Evolutionary conservation across 2,797 vertebrate species (phyloP), one percentile per base, ranked within the genome.

Genomic region (Pseudopleuronectes americanus): DNA sequence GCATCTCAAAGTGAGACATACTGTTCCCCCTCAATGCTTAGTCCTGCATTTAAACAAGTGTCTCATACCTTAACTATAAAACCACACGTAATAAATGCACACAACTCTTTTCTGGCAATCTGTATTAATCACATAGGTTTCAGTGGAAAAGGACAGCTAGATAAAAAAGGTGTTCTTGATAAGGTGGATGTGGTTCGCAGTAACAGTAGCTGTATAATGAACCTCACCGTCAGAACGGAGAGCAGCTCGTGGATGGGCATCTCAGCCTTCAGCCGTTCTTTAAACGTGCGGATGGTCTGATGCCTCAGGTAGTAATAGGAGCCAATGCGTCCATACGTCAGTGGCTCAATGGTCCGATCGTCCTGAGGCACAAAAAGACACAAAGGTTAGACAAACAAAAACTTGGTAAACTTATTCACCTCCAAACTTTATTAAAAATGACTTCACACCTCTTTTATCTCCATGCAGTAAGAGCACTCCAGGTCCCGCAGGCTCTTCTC

Each of bases 301-400:
- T 99, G 97, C 74, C 93, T 98, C 93, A 99, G 84, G 91, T 99
- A 99, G 87, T 99, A 99, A 79, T 98, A 99, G 62, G 97, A 99
- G 36, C 95, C 92, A 53, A 99, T 97, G 16, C 96, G 96, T 7
- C 97, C 97, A 0, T 95, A 96, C 0, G 96, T 96, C 72, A 96
- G 91, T 0, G 98, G 95, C 54, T 96, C 95, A 19, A 99, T 96
- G 64, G 89, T 94, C 55, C 90, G 94, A 65, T 94, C 96, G 52
- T 99, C 97, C 98, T 99, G 79, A 53, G 64, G 58, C 21, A 45
- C 14, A 1, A 26, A 61, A 4, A 12, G 4, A 76, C 49, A 69
- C 1, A 36, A 63, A 17, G 10, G 26, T 19, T 28, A 47, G 6
- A 43, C 8, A 60, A 53, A 49, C 4, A 43, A 17, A 17, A 16